phyloP scores from a whole-genome alignment of 1,140 invertebrate genomes.

The Panagrolaimus sp. region DNA sequence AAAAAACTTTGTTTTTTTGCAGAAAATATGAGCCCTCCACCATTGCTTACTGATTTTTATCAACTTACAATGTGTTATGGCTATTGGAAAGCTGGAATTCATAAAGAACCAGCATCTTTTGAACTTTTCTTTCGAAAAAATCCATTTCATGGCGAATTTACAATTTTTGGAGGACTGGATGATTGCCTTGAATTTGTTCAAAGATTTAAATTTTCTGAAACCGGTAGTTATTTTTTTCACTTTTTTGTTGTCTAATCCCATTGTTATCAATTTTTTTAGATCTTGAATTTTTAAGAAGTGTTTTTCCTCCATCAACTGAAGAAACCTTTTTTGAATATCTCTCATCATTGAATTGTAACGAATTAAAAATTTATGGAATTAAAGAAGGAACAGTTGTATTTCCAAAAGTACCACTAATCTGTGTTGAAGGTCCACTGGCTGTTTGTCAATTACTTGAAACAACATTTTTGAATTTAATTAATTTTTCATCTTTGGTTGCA shows the following conservation, averaged over 20 bases:
- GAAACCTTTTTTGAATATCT: constrained; percentile 86
- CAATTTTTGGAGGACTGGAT: constrained; percentile 93
- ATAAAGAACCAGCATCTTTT: constrained; percentile 82
- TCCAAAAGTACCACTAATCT: constrained; percentile 84
- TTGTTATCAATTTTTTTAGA: too few species aligned
- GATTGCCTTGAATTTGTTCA: constrained; percentile 92
- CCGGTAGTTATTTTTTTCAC: constrained; percentile 68
- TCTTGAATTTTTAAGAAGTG: constrained; percentile 81
- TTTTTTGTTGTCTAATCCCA: not conserved
- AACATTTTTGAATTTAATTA: constrained; percentile 79
- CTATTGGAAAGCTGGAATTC: constrained; percentile 95
- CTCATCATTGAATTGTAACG: constrained; percentile 72
- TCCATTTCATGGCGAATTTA: constrained; percentile 96
- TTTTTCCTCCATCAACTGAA: constrained; percentile 73
- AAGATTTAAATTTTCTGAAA: constrained; percentile 86
- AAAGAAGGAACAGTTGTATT: constrained; percentile 96
- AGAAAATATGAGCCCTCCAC: constrained; percentile 17
- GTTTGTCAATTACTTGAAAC: constrained; percentile 93
- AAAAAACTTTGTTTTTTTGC: constrained; percentile 2
- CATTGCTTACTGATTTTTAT: constrained; percentile 53
- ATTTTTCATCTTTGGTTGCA: constrained; percentile 77
- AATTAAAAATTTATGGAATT: constrained; percentile 81
- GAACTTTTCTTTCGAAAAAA: constrained; percentile 97
- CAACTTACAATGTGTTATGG: constrained; percentile 67
- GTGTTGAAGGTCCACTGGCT: constrained; percentile 88